Conservation (phyloP, 2,888 invertebrate species). For the Diploptera punctata region DNA sequence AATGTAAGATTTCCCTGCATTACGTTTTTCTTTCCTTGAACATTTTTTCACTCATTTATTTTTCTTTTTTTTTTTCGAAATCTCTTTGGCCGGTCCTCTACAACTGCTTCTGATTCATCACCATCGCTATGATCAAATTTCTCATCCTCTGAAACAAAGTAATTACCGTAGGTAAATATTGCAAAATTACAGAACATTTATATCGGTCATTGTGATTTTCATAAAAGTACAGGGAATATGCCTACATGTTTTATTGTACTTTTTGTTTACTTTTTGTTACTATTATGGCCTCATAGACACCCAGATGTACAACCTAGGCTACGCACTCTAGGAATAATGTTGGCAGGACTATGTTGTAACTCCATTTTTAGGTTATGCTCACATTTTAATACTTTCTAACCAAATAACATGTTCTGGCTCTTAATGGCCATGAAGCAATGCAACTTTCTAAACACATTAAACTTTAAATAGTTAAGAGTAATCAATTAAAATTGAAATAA, state of each 20-base stretch:
- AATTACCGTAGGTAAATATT: not conserved
- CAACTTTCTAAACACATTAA: not conserved
- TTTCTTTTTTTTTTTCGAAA: slow-evolving; percentile 7
- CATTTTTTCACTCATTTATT: not conserved
- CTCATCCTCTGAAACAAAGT: not conserved
- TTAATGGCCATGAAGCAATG: not conserved
- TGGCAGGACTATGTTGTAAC: not conserved
- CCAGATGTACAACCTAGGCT: not conserved
- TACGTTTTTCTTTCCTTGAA: not conserved
- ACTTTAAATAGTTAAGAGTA: not conserved
- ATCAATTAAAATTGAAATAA: not conserved
- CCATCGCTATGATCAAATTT: not conserved
- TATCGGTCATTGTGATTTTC: not conserved
- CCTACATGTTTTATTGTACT: not conserved
- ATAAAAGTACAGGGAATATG: not conserved
- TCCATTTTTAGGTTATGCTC: too few relatives aligned
- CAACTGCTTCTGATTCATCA: not conserved
- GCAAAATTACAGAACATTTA: not conserved
- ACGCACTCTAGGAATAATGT: not conserved
- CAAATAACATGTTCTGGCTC: not conserved
- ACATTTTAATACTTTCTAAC: too few relatives aligned
- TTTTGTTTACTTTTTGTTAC: too few relatives aligned
- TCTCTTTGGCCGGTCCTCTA: not conserved
- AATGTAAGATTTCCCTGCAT: not conserved
- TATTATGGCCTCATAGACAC: not conserved